Conservation (phyloP, 92 coral and sea anemone species). For the Heliopora coerulea region DNA sequence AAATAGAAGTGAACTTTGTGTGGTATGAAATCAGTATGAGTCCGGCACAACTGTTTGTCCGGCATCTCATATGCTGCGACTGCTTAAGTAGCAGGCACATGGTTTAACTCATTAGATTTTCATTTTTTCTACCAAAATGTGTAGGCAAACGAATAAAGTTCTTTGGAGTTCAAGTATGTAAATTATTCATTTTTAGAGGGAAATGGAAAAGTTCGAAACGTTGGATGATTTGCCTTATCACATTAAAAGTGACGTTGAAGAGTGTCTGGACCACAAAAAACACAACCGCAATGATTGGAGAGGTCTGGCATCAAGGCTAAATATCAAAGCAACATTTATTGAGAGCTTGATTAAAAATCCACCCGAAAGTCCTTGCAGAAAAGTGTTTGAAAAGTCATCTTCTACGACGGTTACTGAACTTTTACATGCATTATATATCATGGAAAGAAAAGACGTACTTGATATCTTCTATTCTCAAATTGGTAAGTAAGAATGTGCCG, state of each 20-base stretch:
- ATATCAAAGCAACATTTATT: slow-evolving; percentile 47
- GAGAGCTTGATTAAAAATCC: slow-evolving; percentile 22
- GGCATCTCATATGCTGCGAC: too few relatives aligned
- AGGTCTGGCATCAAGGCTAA: slow-evolving; percentile 66
- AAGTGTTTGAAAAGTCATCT: slow-evolving; percentile 56
- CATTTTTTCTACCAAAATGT: too few relatives aligned
- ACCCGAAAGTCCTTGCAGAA: slow-evolving; percentile 53
- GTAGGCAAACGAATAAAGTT: too few relatives aligned
- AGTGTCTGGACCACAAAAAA: slow-evolving; percentile 50
- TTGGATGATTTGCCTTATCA: slow-evolving; percentile 51
- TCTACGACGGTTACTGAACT: slow-evolving; percentile 43
- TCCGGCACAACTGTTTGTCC: too few relatives aligned
- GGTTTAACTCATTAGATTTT: too few relatives aligned
- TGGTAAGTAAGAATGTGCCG: too few relatives aligned
- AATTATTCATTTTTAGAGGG: slow-evolving; percentile 11
- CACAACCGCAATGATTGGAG: slow-evolving; percentile 73
- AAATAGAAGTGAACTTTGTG: too few relatives aligned
- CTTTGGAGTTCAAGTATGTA: too few relatives aligned
- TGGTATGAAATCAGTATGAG: too few relatives aligned
- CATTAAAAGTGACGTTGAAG: slow-evolving; percentile 55
- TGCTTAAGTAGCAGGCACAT: too few relatives aligned
- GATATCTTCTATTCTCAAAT: slow-evolving; percentile 7
- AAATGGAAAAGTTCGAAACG: background rate
- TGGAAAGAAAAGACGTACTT: slow-evolving; percentile 65
- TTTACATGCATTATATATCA: slow-evolving; percentile 52